These are phyloP conservation scores for Drosophila robusta DNA, from an alignment of 2,888 invertebrate genomes.

Conservation along the genomic window DNA sequence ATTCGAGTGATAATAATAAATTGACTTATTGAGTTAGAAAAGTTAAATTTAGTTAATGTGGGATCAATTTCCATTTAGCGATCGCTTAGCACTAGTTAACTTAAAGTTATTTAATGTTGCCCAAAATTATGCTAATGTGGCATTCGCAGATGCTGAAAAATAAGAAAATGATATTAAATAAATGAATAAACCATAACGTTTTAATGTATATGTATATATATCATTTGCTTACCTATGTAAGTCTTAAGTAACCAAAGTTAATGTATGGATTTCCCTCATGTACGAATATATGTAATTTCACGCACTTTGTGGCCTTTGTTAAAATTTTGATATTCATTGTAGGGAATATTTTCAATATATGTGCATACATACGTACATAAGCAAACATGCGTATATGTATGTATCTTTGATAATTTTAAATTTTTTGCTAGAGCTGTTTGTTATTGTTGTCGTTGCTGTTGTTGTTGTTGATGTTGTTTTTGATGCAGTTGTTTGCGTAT, in stretches of 20 bases:
- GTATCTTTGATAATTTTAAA: neutral
- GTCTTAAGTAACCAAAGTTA: neutral
- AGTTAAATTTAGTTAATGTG: too few species aligned
- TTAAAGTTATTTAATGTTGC: neutral
- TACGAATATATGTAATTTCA: constrained; percentile 1
- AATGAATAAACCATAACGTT: constrained; percentile 1
- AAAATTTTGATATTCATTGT: constrained; percentile 3
- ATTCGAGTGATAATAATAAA: too few species aligned
- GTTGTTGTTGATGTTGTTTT: constrained; percentile 4
- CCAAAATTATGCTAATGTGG: constrained; percentile 22
- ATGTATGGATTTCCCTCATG: neutral
- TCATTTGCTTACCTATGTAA: constrained; percentile 2
- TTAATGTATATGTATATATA: constrained; percentile 6
- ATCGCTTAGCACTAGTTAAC: neutral
- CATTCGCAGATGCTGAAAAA: neutral
- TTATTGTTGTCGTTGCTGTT: constrained; percentile 18
- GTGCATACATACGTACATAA: constrained; percentile 7
- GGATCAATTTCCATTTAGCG: too few species aligned
- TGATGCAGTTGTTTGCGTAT: constrained; percentile 10
- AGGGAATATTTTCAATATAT: neutral
- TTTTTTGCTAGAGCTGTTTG: constrained; percentile 26
- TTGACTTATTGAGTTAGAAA: too few species aligned
- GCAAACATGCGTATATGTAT: constrained; percentile 4
- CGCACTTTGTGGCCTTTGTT: constrained; percentile 1
- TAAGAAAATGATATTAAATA: neutral